Percentiles rank a stretch among this genome's conserved stretches.
These are phyloP conservation scores for Stenodera caucasica DNA, from an alignment of 2,888 invertebrate species.

Conservation along the genomic window DNA sequence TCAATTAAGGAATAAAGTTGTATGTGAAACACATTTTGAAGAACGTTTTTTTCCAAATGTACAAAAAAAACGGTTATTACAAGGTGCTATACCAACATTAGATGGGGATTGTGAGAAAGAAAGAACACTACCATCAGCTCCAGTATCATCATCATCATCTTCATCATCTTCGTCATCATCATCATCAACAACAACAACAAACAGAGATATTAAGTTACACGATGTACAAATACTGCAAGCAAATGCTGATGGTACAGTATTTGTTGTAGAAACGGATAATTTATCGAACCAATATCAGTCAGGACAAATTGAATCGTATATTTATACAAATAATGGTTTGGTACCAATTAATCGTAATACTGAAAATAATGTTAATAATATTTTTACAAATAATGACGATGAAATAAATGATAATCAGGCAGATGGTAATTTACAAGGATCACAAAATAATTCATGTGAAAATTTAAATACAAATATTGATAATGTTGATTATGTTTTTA, in stretches of 20 bases:
- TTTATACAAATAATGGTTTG: constrained; percentile 48
- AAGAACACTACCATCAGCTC: not conserved
- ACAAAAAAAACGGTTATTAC: constrained; percentile 60
- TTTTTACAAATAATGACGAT: constrained; percentile 10
- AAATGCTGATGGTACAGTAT: constrained; percentile 49
- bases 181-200: constrained; percentile 21
- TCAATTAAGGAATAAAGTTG: constrained; percentile 63
- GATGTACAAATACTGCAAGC: constrained; percentile 47
- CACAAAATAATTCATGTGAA: not conserved
- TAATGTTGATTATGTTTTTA: constrained; percentile 12
- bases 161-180: constrained; percentile 11
- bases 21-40: constrained; percentile 64
- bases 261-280: constrained; percentile 48
- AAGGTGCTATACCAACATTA: constrained; percentile 61
- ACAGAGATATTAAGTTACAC: constrained; percentile 20
- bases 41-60: constrained; percentile 59
- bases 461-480: not conserved
- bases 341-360: constrained; percentile 31
- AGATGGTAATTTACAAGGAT: not conserved
- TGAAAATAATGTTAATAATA: constrained; percentile 9
- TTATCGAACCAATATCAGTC: constrained; percentile 37
- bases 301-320: constrained; percentile 45
- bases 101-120: constrained; percentile 43
- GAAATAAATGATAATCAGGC: not conserved
- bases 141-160: not conserved